phyloP scores from a whole-genome alignment of 1,140 invertebrate genomes.

The Megalonaias nervosa region DNA sequence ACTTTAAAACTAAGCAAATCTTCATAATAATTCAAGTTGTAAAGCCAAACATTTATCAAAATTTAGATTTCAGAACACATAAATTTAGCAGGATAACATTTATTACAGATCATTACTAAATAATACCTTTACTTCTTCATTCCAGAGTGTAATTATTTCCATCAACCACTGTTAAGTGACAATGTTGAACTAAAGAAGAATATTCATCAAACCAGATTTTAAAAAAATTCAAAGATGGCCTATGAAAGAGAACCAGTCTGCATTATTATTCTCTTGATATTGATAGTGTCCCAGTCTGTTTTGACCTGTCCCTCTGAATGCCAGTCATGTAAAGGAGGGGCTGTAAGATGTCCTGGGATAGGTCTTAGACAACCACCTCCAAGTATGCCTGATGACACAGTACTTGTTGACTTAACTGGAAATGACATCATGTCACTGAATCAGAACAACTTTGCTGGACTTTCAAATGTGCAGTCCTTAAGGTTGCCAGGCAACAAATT shows the following conservation, averaged over 20 bases:
- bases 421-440: slow-evolving; percentile 54
- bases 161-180: too few species aligned
- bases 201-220: too few species aligned
- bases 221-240: too few species aligned
- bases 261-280: slow-evolving; percentile 1
- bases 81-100: too few species aligned
- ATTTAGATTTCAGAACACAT: too few species aligned
- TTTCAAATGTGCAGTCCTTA: slow-evolving; percentile 49
- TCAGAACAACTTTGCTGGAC: slow-evolving; percentile 36
- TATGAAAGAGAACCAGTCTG: neutral
- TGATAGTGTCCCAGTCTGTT: neutral
- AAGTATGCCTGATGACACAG: slow-evolving; percentile 39
- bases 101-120: too few species aligned
- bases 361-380: slow-evolving; percentile 50
- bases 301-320: slow-evolving; percentile 46
- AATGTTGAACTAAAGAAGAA: too few species aligned
- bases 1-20: too few species aligned
- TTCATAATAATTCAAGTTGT: too few species aligned
- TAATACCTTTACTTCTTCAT: too few species aligned
- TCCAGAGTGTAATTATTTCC: too few species aligned
- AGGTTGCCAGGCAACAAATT: slow-evolving; percentile 59
- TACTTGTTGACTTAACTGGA: slow-evolving; percentile 48
- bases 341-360: slow-evolving; percentile 44
- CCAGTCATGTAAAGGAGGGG: slow-evolving; percentile 41
- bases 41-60: too few species aligned